A percentile compares a stretch with the other conserved stretches of the same genome.
Evolutionary conservation across 2,888 invertebrate species (phyloP).

Genomic region (Cephus rjabovi): DNA sequence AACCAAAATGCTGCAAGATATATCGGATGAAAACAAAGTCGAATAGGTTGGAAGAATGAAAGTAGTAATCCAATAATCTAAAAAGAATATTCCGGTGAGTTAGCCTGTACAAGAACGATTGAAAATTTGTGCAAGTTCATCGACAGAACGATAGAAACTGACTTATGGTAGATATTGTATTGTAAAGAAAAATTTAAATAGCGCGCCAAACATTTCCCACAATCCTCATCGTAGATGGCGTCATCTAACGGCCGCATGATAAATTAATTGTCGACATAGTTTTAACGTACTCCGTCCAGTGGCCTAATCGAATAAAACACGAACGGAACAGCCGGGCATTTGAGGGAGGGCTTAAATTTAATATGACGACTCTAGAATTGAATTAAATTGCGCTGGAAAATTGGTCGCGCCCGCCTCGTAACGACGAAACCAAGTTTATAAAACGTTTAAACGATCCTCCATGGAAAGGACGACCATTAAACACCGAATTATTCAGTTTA

Average conservation of each 20-base stretch:
- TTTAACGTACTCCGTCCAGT: background rate
- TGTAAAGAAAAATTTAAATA: background rate
- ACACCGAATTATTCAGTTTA: background rate
- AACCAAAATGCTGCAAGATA: background rate
- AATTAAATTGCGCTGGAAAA: constrained; percentile 21
- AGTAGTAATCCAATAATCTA: background rate
- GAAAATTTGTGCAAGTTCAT: background rate
- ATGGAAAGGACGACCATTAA: background rate
- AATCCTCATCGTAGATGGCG: background rate
- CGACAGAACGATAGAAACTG: background rate
- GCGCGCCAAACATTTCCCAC: background rate
- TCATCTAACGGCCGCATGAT: background rate
- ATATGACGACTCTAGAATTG: constrained; percentile 20
- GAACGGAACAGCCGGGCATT: too few species aligned
- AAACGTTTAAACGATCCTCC: background rate
- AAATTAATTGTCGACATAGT: background rate
- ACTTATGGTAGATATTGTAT: background rate
- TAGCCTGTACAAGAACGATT: background rate
- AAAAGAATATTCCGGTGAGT: background rate
- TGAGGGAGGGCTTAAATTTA: constrained; percentile 19
- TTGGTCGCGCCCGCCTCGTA: constrained; percentile 9
- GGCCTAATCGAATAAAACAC: background rate
- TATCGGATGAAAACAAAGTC: background rate
- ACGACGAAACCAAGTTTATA: background rate
- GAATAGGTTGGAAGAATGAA: background rate